phyloP scores from a whole-genome alignment of 2,113 vertebrate genomes.

The Pandion haliaetus region DNA sequence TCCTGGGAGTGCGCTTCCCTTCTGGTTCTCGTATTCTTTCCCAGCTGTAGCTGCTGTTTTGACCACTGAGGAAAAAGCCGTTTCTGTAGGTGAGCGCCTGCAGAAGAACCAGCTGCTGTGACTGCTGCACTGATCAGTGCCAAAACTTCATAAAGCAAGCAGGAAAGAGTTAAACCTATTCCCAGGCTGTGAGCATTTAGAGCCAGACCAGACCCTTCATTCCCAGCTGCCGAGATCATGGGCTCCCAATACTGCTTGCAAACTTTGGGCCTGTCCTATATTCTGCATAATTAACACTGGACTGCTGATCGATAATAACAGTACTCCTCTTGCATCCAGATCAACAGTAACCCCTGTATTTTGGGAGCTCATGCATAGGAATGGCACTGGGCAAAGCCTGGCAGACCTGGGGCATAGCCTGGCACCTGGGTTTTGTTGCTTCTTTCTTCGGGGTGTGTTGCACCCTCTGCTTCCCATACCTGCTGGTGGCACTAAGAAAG shows the following conservation, averaged over 20 bases:
- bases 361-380: not conserved
- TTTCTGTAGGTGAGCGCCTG: not conserved
- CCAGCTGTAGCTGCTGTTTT: not conserved
- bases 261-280: not conserved
- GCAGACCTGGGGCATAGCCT: not conserved
- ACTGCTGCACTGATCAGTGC: not conserved
- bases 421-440: not conserved
- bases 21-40: not conserved
- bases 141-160: not conserved
- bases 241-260: not conserved
- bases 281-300: not conserved
- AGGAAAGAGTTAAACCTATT: constrained; percentile 6
- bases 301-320: not conserved
- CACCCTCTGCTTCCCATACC: not conserved
- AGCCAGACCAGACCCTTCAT: not conserved
- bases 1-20: not conserved
- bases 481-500: not conserved
- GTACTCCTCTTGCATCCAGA: not conserved
- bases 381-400: not conserved
- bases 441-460: not conserved
- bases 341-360: not conserved
- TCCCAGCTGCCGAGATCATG: not conserved
- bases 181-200: not conserved
- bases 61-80: not conserved
- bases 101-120: not conserved